A percentile compares a stretch with the other conserved stretches of the same genome.
Conservation (phyloP, 2,797 vertebrate species). For the Rhyacichthys aspro region DNA sequence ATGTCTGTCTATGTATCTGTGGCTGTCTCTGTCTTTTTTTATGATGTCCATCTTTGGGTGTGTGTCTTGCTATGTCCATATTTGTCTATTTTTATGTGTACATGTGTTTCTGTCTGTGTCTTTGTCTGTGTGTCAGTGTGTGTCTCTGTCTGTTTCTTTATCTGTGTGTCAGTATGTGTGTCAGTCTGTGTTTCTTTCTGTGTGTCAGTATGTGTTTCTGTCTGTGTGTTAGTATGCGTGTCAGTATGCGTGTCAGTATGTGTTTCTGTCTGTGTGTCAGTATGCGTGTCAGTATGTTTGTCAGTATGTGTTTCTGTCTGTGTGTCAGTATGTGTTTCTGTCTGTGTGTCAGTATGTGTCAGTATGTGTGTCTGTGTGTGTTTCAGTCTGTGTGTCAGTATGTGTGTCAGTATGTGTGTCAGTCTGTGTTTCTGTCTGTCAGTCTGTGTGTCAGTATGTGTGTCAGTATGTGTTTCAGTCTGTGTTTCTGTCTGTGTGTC, state of each 20-base stretch:
- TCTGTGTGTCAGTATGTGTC: background rate
- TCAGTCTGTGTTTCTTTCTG: background rate
- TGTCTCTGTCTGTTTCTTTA: background rate
- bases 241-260: background rate
- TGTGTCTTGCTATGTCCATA: too few relatives aligned
- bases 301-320: background rate
- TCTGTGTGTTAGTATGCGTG: background rate
- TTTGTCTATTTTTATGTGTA: too few relatives aligned
- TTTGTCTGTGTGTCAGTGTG: background rate
- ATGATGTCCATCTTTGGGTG: too few relatives aligned
- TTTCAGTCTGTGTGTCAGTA: background rate
- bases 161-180: background rate
- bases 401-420: background rate
- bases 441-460: background rate
- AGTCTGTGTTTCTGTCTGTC: background rate
- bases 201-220: background rate
- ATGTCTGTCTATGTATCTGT: too few relatives aligned
- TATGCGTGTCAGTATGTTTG: too few relatives aligned
- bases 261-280: background rate
- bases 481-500: background rate
- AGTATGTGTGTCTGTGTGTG: constrained; percentile 1
- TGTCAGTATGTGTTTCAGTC: background rate
- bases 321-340: background rate
- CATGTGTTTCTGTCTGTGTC: background rate
- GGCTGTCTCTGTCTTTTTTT: too few relatives aligned